A percentile compares a stretch with the other conserved stretches of the same genome.
Conservation (phyloP, 2,113 vertebrate species). For the Rallus limicola region DNA sequence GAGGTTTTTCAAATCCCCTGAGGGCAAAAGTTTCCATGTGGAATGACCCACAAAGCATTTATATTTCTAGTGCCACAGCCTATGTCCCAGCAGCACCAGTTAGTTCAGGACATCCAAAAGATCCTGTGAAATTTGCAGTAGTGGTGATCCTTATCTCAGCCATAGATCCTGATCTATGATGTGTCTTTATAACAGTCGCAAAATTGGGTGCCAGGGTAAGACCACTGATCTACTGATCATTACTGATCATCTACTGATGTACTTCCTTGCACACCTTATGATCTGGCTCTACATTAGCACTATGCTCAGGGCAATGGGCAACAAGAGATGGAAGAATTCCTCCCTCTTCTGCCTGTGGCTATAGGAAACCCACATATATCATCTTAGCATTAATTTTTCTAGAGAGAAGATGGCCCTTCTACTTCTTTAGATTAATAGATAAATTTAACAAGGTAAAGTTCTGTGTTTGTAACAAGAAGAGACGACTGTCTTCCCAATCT, state of each 20-base stretch:
- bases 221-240: too few relatives aligned
- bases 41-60: not conserved
- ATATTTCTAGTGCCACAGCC: not conserved
- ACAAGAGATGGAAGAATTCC: accelerated
- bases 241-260: not conserved
- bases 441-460: not conserved
- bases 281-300: not conserved
- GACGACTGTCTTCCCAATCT: not conserved
- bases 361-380: not conserved
- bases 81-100: not conserved
- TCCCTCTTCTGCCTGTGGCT: not conserved
- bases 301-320: not conserved
- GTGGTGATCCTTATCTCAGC: not conserved
- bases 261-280: not conserved
- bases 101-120: not conserved
- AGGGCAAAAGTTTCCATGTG: not conserved
- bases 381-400: not conserved
- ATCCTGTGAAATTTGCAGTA: not conserved
- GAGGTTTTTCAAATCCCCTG: not conserved
- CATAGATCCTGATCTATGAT: not conserved
- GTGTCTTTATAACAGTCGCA: not conserved
- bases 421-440: too few relatives aligned
- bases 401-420: not conserved
- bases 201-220: not conserved
- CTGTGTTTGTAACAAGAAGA: not conserved